Evolutionary conservation across 2,113 vertebrate species (phyloP).

Genomic region (Calidris pugnax): DNA sequence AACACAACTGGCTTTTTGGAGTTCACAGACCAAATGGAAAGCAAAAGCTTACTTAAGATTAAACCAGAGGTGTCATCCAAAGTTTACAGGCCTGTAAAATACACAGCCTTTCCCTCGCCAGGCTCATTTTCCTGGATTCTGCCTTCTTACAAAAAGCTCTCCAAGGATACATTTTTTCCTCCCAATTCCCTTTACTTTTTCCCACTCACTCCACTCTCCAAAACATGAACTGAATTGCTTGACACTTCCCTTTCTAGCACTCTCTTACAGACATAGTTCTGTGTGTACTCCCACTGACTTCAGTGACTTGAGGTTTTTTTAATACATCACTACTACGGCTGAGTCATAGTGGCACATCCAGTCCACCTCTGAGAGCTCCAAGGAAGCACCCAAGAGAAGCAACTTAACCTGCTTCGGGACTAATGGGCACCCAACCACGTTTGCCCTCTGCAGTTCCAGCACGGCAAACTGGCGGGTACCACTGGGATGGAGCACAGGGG

Average conservation of each 20-base stretch:
- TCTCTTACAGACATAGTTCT: neutral
- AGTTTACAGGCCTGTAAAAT: neutral
- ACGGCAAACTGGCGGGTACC: fast-evolving
- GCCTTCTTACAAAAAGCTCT: neutral
- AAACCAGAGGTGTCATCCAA: neutral
- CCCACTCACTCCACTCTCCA: neutral
- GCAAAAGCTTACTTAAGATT: neutral
- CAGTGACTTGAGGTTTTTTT: neutral
- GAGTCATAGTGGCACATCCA: neutral
- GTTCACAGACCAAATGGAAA: neutral
- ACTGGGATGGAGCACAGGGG: neutral
- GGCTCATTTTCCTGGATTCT: neutral
- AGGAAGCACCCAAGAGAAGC: neutral
- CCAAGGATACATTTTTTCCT: neutral
- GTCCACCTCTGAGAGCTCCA: neutral
- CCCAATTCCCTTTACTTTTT: neutral
- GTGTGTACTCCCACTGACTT: neutral
- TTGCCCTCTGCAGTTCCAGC: neutral
- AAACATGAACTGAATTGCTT: neutral
- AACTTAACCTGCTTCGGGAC: neutral
- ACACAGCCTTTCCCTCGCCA: neutral
- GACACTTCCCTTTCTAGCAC: neutral
- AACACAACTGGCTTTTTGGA: neutral
- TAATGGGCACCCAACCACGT: neutral
- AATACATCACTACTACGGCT: neutral